Conservation (phyloP, 2,888 invertebrate genomes). For the Hyposoter didymator region DNA sequence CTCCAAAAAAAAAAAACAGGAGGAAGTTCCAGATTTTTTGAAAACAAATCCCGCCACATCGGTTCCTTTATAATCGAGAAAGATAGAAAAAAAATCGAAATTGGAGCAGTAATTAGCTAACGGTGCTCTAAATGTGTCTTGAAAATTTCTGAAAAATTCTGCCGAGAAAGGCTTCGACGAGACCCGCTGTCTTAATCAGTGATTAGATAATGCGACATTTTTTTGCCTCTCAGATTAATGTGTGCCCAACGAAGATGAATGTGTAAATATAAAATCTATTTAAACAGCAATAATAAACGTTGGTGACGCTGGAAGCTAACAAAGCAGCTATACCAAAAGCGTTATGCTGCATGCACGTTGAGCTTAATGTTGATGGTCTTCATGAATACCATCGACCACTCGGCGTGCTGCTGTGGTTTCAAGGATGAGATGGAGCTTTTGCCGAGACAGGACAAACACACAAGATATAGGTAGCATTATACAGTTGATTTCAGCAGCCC, state of each 20-base stretch:
- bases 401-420: background rate
- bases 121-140: no score
- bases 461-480: slow-evolving; percentile 20
- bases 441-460: slow-evolving; percentile 21
- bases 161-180: no score
- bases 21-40: no score
- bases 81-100: no score
- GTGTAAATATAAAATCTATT: slow-evolving; percentile 34
- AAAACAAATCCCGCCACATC: no score
- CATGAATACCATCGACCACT: slow-evolving; percentile 36
- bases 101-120: no score
- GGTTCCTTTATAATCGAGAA: no score
- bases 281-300: slow-evolving; percentile 47
- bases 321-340: slow-evolving; percentile 32
- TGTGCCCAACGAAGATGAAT: background rate
- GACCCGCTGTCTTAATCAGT: background rate
- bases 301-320: slow-evolving; percentile 36
- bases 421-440: slow-evolving; percentile 35
- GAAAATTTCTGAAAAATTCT: no score
- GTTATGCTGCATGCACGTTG: slow-evolving; percentile 9
- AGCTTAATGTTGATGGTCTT: slow-evolving; percentile 24
- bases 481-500: slow-evolving; percentile 25
- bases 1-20: no score
- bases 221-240: background rate
- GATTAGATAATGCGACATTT: background rate